These are phyloP conservation scores for Zosterops lateralis DNA, from an alignment of 2,113 vertebrate genomes.

Conservation along the genomic window DNA sequence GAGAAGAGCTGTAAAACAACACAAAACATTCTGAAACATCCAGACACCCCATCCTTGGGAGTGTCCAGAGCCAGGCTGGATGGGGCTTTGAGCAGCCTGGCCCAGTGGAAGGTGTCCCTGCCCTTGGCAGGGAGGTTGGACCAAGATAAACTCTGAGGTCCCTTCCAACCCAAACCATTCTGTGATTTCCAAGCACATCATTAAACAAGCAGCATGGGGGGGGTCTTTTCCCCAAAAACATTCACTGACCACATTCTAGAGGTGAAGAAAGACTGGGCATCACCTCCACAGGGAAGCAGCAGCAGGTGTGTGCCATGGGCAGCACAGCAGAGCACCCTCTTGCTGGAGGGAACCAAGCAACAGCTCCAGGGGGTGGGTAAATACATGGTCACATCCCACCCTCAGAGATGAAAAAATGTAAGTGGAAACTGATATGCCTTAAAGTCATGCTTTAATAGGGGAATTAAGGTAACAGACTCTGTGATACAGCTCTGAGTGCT, in stretches of 20 bases:
- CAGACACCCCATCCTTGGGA: not conserved
- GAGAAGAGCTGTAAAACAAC: not conserved
- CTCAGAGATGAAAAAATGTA: not conserved
- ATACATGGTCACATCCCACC: accelerated
- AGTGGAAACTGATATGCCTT: not conserved
- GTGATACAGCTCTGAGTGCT: not conserved
- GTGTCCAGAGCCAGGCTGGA: not conserved
- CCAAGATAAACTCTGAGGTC: not conserved
- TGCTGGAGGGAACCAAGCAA: not conserved
- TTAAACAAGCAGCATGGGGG: not conserved
- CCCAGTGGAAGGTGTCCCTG: not conserved
- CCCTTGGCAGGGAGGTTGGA: not conserved
- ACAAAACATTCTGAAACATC: accelerated
- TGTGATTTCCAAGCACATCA: not conserved
- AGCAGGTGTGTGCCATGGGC: not conserved
- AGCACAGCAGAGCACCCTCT: not conserved
- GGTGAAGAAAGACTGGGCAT: not conserved
- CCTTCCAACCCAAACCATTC: not conserved
- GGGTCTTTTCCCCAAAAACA: not conserved
- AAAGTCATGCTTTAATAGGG: constrained; percentile 64
- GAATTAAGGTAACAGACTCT: not conserved
- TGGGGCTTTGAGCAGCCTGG: not conserved
- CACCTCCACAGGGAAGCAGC: not conserved
- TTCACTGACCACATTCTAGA: accelerated
- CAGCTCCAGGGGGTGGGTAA: not conserved